Conservation (phyloP, 2,888 invertebrate species). For the Crossocerus cetratus region DNA sequence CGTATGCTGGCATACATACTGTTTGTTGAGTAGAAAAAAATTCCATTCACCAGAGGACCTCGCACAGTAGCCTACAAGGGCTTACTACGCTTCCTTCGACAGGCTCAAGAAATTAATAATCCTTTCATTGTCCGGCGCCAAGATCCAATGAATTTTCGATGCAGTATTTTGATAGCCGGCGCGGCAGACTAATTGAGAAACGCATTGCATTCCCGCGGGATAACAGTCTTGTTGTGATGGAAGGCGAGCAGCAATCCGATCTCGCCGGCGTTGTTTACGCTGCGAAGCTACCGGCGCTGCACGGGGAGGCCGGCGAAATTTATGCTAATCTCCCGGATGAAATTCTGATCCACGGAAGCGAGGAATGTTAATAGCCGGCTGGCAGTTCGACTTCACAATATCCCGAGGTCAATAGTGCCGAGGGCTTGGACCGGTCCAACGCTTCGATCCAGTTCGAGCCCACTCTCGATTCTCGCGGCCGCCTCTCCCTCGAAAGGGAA, state of each 20-base stretch:
- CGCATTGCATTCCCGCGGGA: too few relatives aligned
- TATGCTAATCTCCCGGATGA: constrained; percentile 41
- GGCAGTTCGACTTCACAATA: background rate
- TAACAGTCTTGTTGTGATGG: too few relatives aligned
- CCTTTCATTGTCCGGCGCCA: too few relatives aligned
- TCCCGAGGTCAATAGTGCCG: constrained; percentile 40
- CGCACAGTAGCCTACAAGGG: too few relatives aligned
- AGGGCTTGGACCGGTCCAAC: constrained; percentile 45
- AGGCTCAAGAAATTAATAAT: too few relatives aligned
- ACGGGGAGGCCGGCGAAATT: constrained; percentile 29
- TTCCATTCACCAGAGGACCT: too few relatives aligned
- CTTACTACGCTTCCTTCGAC: too few relatives aligned
- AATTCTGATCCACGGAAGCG: constrained; percentile 28
- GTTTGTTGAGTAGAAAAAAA: too few relatives aligned
- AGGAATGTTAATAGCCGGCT: constrained; percentile 48
- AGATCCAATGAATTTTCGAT: too few relatives aligned
- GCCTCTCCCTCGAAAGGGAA: constrained; percentile 19
- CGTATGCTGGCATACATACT: background rate
- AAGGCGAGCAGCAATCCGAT: too few relatives aligned
- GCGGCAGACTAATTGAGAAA: too few relatives aligned
- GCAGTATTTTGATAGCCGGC: too few relatives aligned
- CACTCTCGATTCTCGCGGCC: constrained; percentile 42
- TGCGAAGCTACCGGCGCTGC: background rate
- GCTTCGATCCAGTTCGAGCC: constrained; percentile 43
- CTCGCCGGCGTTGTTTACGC: constrained; percentile 25